A percentile compares a stretch with the other conserved stretches of the same genome.
Conservation (phyloP, 2,113 vertebrate species). For the Synodontis membranacea region DNA sequence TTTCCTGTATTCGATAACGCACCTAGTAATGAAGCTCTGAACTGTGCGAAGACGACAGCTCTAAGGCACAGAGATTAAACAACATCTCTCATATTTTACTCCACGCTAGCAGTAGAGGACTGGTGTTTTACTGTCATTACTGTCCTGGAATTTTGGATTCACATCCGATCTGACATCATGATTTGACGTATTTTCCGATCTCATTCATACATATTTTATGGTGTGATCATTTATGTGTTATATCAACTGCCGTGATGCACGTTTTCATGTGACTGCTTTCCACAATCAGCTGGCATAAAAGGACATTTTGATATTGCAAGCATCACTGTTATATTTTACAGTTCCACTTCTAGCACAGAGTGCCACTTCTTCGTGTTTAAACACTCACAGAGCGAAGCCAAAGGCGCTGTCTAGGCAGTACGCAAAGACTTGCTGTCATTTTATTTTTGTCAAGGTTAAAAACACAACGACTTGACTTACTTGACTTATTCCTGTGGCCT, state of each 20-base stretch:
- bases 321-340: neutral
- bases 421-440: neutral
- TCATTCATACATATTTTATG: neutral
- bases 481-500: too few species aligned
- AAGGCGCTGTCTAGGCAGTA: neutral
- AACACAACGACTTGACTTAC: too few species aligned
- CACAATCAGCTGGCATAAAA: neutral
- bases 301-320: neutral
- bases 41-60: constrained; percentile 12
- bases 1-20: constrained; percentile 23
- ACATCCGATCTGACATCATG: neutral
- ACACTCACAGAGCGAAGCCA: neutral
- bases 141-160: neutral
- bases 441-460: neutral
- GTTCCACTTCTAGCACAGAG: neutral
- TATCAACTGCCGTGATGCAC: neutral
- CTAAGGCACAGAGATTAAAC: constrained; percentile 39
- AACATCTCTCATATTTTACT: constrained; percentile 31
- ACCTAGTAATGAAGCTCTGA: constrained; percentile 33
- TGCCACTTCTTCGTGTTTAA: neutral
- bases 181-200: neutral
- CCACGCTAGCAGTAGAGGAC: neutral
- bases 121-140: neutral
- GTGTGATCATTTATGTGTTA: neutral
- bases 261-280: neutral